These are phyloP conservation scores for Lagenorhynchus albirostris DNA, from an alignment of 2,113 vertebrate genomes.

Conservation along the genomic window DNA sequence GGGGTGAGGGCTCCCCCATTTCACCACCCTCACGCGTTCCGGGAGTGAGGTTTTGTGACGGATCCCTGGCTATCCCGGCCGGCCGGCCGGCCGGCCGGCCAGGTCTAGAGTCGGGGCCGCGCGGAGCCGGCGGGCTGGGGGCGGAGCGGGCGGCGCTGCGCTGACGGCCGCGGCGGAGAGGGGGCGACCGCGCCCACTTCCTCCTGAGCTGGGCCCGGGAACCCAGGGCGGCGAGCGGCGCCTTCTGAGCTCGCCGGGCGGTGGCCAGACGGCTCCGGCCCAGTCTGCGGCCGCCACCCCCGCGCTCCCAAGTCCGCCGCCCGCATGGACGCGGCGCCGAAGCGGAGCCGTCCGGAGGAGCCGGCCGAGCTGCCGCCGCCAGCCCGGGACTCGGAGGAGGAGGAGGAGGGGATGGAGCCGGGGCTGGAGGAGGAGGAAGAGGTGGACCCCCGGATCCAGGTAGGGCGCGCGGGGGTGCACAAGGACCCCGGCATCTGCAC, in stretches of 20 bases:
- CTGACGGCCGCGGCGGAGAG: constrained; percentile 30
- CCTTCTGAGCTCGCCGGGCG: not conserved
- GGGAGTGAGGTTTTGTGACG: constrained; percentile 29
- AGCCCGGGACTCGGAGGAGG: constrained; percentile 15
- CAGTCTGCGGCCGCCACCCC: not conserved
- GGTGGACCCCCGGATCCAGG: constrained; percentile 96
- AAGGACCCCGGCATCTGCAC: not conserved
- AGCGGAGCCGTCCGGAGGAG: constrained; percentile 72
- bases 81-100: not conserved
- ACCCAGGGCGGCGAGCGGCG: not conserved
- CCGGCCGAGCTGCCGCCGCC: constrained; percentile 59
- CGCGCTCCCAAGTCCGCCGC: not conserved
- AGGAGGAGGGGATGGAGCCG: constrained; percentile 53
- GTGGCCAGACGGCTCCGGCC: not conserved
- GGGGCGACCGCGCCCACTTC: constrained; percentile 58
- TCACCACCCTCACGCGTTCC: not conserved
- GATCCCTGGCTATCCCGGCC: not conserved
- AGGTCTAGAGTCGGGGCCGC: not conserved
- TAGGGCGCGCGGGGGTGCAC: constrained; percentile 57
- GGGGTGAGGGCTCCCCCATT: not conserved
- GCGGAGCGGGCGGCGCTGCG: constrained; percentile 9
- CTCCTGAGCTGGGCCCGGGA: not conserved
- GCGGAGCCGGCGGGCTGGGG: not conserved
- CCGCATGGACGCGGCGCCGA: constrained; percentile 79
- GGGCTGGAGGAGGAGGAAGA: constrained; percentile 82